A percentile compares a stretch with the other conserved stretches of the same genome.
phyloP scores from a whole-genome alignment of 2,113 vertebrate species.

The Cygnus buccinator region DNA sequence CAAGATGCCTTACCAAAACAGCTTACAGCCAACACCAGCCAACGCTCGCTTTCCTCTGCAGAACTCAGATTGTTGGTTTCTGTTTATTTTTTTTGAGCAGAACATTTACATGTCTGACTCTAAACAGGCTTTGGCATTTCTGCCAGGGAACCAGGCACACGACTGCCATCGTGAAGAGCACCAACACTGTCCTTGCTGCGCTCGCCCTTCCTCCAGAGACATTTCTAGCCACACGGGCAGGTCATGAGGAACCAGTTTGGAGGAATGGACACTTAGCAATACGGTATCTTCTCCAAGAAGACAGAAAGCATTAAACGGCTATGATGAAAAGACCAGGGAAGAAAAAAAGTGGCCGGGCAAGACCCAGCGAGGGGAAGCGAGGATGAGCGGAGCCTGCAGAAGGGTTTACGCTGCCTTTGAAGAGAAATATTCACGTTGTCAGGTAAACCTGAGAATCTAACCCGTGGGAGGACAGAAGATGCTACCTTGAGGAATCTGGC shows the following conservation, averaged over 20 bases:
- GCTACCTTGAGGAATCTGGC: constrained; percentile 56
- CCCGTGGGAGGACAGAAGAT: constrained; percentile 50
- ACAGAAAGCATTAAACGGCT: not conserved
- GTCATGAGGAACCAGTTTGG: not conserved
- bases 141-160: not conserved
- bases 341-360: not conserved
- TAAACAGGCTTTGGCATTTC: not conserved
- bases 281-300: not conserved
- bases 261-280: not conserved
- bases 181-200: not conserved
- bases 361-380: not conserved
- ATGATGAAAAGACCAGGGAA: not conserved
- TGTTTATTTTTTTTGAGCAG: not conserved
- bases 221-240: not conserved
- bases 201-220: not conserved
- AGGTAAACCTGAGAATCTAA: constrained; percentile 30
- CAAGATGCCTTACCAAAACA: not conserved
- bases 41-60: not conserved
- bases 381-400: not conserved
- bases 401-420: not conserved
- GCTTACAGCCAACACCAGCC: not conserved
- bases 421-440: constrained; percentile 17
- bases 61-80: not conserved
- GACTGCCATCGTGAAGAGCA: rapidly evolving
- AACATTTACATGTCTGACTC: not conserved